These are phyloP conservation scores for Siniperca undulata DNA, from an alignment of 2,797 vertebrate species.

Conservation along the genomic window DNA sequence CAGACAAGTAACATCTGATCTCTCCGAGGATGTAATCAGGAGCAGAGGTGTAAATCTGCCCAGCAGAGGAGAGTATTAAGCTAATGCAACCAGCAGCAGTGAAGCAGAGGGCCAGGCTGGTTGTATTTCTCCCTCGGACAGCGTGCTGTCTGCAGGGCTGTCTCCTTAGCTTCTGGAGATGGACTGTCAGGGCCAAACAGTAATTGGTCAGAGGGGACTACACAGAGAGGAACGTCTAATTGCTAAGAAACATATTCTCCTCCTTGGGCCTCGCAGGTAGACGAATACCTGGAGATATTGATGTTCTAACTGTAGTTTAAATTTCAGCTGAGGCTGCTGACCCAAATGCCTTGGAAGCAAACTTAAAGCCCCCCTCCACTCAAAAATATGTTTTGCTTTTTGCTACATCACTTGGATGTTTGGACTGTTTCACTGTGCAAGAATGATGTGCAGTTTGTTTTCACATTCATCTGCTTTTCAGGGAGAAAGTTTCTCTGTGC, in stretches of 20 bases:
- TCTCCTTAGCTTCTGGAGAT: slow-evolving; percentile 41
- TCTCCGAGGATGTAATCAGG: slow-evolving; percentile 62
- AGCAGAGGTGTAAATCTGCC: slow-evolving; percentile 65
- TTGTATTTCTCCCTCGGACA: slow-evolving; percentile 52
- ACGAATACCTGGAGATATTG: slow-evolving; percentile 4
- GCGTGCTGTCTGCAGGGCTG: slow-evolving; percentile 39
- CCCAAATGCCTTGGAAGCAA: slow-evolving; percentile 1
- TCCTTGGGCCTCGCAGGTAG: slow-evolving; percentile 9
- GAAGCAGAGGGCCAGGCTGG: slow-evolving; percentile 39
- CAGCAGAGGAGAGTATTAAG: slow-evolving; percentile 56
- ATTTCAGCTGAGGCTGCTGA: not conserved
- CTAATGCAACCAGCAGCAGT: slow-evolving; percentile 49
- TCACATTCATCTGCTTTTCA: not conserved
- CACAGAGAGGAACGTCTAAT: slow-evolving; percentile 54
- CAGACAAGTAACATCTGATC: slow-evolving; percentile 47
- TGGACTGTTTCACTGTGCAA: not conserved
- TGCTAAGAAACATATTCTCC: slow-evolving; percentile 34
- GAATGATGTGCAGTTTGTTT: not conserved
- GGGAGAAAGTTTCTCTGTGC: not conserved
- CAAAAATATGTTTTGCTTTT: not conserved
- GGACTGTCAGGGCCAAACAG: slow-evolving; percentile 50
- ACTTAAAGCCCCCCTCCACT: not conserved
- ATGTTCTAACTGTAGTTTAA: slow-evolving; percentile 6
- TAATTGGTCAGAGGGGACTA: slow-evolving; percentile 66
- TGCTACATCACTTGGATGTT: not conserved